Evolutionary conservation across 2,888 invertebrate genomes (phyloP).

Genomic region (Aspidiotus destructor): DNA sequence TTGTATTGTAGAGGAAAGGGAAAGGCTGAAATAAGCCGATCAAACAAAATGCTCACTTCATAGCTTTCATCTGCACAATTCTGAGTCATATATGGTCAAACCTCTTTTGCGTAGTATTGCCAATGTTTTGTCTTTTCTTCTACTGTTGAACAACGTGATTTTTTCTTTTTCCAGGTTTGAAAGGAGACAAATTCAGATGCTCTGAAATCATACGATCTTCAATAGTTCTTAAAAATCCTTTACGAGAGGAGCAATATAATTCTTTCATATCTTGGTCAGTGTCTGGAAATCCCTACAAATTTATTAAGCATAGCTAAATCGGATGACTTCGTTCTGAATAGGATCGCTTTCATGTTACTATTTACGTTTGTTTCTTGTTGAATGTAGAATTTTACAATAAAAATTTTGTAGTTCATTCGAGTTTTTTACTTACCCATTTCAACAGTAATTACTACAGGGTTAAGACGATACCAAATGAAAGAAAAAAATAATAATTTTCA

Average conservation of each 20-base stretch:
- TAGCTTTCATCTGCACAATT: too few relatives aligned
- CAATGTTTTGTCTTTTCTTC: background rate
- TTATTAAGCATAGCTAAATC: background rate
- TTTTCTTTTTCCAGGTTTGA: slow-evolving; percentile 28
- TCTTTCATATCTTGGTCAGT: slow-evolving; percentile 21
- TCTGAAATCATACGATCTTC: slow-evolving; percentile 35
- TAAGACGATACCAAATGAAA: too few relatives aligned
- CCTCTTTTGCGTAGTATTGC: background rate
- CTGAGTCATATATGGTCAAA: background rate
- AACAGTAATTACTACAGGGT: too few relatives aligned
- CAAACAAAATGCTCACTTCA: too few relatives aligned
- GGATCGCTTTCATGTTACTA: background rate
- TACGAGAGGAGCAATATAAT: slow-evolving; percentile 33
- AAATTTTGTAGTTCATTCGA: too few relatives aligned
- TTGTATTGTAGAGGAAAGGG: background rate
- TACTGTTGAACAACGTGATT: background rate
- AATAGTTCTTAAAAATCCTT: slow-evolving; percentile 29
- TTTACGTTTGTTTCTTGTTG: too few relatives aligned
- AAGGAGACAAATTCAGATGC: slow-evolving; percentile 27
- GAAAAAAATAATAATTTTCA: too few relatives aligned
- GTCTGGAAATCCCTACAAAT: slow-evolving; percentile 12
- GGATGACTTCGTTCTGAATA: slow-evolving; percentile 13
- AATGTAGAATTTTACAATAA: too few relatives aligned
- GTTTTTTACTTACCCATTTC: too few relatives aligned
- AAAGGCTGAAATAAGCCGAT: too few relatives aligned